Percentiles rank a stretch among this genome's conserved stretches.
phyloP scores from a whole-genome alignment of 1,140 invertebrate genomes.

The Brachionus rubens region DNA sequence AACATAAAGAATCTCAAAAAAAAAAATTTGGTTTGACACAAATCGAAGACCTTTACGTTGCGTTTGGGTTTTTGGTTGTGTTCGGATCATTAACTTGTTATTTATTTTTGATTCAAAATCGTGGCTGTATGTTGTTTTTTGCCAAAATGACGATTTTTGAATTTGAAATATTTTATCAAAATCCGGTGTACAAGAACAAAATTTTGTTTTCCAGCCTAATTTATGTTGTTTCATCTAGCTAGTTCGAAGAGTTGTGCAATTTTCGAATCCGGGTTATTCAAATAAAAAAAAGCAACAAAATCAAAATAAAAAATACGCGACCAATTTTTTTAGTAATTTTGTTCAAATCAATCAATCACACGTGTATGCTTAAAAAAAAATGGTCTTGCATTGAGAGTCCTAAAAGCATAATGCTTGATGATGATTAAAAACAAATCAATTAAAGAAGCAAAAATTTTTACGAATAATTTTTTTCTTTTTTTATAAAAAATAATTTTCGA shows the following conservation, averaged over 20 bases:
- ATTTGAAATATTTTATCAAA: no score
- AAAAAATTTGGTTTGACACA: no score
- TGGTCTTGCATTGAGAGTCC: not conserved
- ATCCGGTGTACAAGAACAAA: no score
- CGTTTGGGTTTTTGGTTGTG: no score
- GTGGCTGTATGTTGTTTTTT: no score
- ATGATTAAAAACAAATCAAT: constrained; percentile 28
- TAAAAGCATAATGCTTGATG: constrained; percentile 25
- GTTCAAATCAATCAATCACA: constrained; percentile 6
- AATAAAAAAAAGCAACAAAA: constrained; percentile 20
- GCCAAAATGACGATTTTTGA: no score
- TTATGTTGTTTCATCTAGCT: no score
- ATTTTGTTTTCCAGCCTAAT: no score
- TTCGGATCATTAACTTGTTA: no score
- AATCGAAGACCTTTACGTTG: no score
- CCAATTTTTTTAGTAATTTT: constrained; percentile 11
- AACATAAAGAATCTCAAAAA: not conserved
- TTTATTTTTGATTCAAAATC: no score
- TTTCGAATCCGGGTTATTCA: constrained; percentile 15
- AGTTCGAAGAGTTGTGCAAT: no score
- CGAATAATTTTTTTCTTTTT: not conserved
- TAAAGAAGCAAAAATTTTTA: not conserved
- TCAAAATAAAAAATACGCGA: constrained; percentile 1
- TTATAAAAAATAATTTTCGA: not conserved
- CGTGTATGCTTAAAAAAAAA: not conserved